Evolutionary conservation across 1,140 invertebrate species (phyloP).

Genomic region (Aradophagus sp.): DNA sequence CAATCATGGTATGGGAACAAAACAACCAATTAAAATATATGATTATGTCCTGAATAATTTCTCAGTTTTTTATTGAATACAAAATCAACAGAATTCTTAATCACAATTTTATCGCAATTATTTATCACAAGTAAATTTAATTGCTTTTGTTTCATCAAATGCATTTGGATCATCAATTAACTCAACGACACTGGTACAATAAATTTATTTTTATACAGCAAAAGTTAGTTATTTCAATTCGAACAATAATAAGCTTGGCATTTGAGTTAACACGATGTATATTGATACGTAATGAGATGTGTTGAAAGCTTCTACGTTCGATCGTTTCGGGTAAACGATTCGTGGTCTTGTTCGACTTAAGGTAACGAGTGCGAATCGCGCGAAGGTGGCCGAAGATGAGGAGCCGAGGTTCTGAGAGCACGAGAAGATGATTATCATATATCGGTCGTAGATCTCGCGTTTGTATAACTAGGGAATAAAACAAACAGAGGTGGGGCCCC

Average conservation of each 20-base stretch:
- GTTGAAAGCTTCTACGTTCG: conserved; percentile 67
- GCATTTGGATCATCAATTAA: too few species aligned
- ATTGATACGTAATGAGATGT: conserved; percentile 72
- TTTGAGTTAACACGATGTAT: conserved; percentile 67
- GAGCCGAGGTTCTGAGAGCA: conserved; percentile 30
- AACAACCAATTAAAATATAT: too few species aligned
- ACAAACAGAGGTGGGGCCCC: conserved; percentile 74
- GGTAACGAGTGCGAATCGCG: conserved; percentile 45
- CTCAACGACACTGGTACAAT: too few species aligned
- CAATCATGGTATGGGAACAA: too few species aligned
- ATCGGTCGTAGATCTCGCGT: conserved; percentile 74
- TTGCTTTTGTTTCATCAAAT: too few species aligned
- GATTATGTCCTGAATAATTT: too few species aligned
- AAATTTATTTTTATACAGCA: too few species aligned
- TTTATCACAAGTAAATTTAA: too few species aligned
- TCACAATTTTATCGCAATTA: too few species aligned
- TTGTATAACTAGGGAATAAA: conserved; percentile 75
- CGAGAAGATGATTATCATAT: conserved; percentile 72
- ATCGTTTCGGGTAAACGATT: conserved; percentile 32
- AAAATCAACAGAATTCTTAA: too few species aligned
- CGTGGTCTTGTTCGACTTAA: conserved; percentile 2
- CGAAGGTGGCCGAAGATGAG: conserved; percentile 48
- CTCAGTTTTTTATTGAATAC: too few species aligned
- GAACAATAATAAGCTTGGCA: conserved; percentile 29
- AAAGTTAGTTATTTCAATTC: conserved; percentile 41